Percentiles rank a stretch among this genome's conserved stretches.
Conservation (phyloP, 2,797 vertebrate species). For the Botia almorhae region DNA sequence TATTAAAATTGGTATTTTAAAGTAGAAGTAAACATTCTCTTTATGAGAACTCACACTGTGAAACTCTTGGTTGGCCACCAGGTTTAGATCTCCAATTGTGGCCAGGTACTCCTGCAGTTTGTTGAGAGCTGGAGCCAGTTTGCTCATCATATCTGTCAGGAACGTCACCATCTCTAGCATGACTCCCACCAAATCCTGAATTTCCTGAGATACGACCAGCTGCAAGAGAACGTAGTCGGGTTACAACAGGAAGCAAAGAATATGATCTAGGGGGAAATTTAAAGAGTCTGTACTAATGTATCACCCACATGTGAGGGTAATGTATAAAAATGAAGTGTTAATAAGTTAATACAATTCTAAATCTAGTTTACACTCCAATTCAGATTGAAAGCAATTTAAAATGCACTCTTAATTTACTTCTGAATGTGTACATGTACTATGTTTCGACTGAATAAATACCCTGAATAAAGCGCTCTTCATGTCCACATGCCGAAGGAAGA, state of each 20-base stretch:
- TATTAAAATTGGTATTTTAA: background rate
- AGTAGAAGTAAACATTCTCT: background rate
- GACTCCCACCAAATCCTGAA: slow-evolving; percentile 67
- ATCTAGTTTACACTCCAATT: too few species aligned
- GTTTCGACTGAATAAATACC: slow-evolving; percentile 67
- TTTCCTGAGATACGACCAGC: slow-evolving; percentile 74
- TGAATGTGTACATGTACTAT: too few species aligned
- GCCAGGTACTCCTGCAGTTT: slow-evolving; percentile 70
- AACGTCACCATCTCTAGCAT: slow-evolving; percentile 66
- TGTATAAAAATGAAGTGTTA: too few species aligned
- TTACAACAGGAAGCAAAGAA: background rate
- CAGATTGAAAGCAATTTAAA: too few species aligned
- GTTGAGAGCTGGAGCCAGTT: slow-evolving; percentile 66
- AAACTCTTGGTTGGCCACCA: slow-evolving; percentile 65
- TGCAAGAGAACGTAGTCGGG: slow-evolving; percentile 55
- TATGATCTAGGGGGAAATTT: background rate
- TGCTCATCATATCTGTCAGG: slow-evolving; percentile 67
- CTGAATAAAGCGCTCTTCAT: slow-evolving; percentile 83
- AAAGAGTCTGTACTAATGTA: too few species aligned
- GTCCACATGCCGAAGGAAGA: slow-evolving; percentile 81
- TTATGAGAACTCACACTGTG: slow-evolving; percentile 61
- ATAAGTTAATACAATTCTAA: too few species aligned
- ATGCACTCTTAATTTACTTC: too few species aligned
- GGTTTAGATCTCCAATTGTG: slow-evolving; percentile 66
- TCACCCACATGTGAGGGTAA: too few species aligned